Conservation (phyloP, 2,888 invertebrate genomes). For the Acheta domesticus region DNA sequence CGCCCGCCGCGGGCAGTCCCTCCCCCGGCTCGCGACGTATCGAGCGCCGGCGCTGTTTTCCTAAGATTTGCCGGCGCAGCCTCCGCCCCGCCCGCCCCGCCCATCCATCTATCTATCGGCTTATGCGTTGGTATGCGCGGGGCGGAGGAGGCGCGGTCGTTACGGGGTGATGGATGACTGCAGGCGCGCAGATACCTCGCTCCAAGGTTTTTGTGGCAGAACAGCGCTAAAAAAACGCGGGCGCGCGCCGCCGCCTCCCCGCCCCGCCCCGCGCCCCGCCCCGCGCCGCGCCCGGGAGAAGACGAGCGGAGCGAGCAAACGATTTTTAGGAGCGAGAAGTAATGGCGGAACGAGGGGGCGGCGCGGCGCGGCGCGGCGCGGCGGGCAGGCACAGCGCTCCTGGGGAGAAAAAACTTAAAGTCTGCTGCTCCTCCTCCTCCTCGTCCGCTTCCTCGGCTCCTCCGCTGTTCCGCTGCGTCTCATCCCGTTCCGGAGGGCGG, state of each 20-base stretch:
- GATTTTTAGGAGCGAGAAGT: slow-evolving; percentile 31
- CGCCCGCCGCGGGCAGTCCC: neutral
- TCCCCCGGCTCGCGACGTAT: neutral
- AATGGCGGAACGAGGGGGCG: slow-evolving; percentile 26
- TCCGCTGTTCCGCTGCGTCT: neutral
- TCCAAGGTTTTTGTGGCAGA: slow-evolving; percentile 24
- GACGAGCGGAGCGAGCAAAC: slow-evolving; percentile 26
- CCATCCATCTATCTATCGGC: slow-evolving; percentile 18
- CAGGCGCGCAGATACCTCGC: slow-evolving; percentile 22
- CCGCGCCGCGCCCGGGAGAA: neutral
- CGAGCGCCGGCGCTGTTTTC: slow-evolving; percentile 5
- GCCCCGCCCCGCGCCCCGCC: too few species aligned
- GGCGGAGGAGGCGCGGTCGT: slow-evolving; percentile 24
- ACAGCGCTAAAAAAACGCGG: neutral
- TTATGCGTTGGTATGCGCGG: slow-evolving; percentile 5
- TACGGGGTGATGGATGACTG: slow-evolving; percentile 30
- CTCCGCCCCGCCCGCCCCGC: neutral
- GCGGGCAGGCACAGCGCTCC: slow-evolving; percentile 8
- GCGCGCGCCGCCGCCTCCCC: too few species aligned
- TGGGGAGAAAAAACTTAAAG: neutral
- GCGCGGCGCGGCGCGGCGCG: slow-evolving; percentile 18
- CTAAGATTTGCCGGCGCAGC: neutral
- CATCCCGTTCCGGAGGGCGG: neutral
- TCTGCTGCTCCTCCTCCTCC: neutral
- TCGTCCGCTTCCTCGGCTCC: neutral